Conservation (phyloP, 1,140 invertebrate species). For the Papilio polyxenes region DNA sequence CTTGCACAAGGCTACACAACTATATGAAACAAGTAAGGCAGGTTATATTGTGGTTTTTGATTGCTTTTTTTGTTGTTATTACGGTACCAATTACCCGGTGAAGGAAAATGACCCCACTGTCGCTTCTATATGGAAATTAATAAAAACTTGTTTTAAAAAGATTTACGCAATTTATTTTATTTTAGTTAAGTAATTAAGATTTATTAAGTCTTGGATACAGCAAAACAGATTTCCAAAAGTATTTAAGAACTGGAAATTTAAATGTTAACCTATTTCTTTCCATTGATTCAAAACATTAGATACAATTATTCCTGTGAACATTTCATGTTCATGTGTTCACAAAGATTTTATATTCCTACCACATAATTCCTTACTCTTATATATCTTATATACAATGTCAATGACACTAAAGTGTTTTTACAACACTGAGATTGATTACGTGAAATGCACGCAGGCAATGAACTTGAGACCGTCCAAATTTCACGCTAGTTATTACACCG, state of each 20-base stretch:
- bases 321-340: no score
- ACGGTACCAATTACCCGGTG: neutral
- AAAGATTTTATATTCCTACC: neutral
- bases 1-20: neutral
- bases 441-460: constrained; percentile 23
- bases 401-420: constrained; percentile 24
- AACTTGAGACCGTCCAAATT: constrained; percentile 25
- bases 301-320: no score
- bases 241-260: no score
- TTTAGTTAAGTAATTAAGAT: neutral
- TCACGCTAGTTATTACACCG: neutral
- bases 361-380: neutral
- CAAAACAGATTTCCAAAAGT: no score
- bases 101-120: neutral
- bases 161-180: neutral
- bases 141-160: neutral
- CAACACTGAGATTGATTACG: neutral
- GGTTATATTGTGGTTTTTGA: neutral
- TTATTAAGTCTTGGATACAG: no score
- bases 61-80: neutral
- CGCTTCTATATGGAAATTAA: neutral
- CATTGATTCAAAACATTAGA: no score
- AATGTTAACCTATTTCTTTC: no score
- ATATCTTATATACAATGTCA: neutral
- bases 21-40: neutral